A percentile compares a stretch with the other conserved stretches of the same genome.
phyloP scores from a whole-genome alignment of 2,113 vertebrate species.

The Bos indicus region DNA sequence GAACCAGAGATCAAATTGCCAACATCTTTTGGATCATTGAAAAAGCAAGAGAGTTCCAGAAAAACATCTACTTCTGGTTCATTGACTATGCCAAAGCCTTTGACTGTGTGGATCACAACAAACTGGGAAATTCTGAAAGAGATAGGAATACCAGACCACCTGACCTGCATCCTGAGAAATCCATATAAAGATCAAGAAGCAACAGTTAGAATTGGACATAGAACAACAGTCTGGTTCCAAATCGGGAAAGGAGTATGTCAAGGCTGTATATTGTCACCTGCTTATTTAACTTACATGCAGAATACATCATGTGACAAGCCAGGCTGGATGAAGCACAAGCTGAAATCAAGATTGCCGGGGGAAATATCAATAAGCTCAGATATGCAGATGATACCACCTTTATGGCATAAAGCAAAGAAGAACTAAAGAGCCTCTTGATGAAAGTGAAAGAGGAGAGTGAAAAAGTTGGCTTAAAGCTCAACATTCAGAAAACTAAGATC shows the following conservation, averaged over 20 bases:
- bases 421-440: neutral
- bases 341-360: neutral
- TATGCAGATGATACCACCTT: neutral
- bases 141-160: neutral
- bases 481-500: neutral
- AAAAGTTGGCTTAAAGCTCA: neutral
- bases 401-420: neutral
- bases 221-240: neutral
- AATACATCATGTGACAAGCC: neutral
- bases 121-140: neutral
- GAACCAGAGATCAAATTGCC: neutral
- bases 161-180: neutral
- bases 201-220: neutral
- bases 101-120: neutral
- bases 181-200: neutral
- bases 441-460: neutral
- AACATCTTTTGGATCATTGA: neutral
- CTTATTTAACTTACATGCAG: neutral
- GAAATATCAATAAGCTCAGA: neutral
- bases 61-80: neutral
- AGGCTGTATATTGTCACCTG: neutral
- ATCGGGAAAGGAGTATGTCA: neutral
- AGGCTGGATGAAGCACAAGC: neutral
- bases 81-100: neutral
- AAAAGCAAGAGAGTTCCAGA: neutral